Evolutionary conservation across 1,140 invertebrate genomes (phyloP), one percentile per base, ranked within the genome.

Genomic region (Drosophila pachea): DNA sequence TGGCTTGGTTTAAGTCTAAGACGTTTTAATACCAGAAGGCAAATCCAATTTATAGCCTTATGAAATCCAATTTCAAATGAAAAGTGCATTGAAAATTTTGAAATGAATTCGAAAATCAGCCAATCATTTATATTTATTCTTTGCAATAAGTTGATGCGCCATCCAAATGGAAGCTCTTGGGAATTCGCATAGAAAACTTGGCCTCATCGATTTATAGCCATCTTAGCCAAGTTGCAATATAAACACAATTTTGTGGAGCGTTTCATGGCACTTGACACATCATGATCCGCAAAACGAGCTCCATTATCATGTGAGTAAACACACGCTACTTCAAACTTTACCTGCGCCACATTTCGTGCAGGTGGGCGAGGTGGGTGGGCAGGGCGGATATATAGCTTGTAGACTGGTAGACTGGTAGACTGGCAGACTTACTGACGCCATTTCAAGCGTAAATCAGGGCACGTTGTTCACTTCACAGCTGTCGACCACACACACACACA

Each of bases 261-360:
- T 43, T 53, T 62, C 38, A 43, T 14, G 53, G 33, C 60, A 62
- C 60, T 53, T 62, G 32, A 29, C 36, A 62, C 49, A n/a, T 32
- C 49, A 63, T 63, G 49, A 63, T 29, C 38, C 49, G 3, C 11
- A 33, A 7, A 38, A 36, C 32, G 49, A 55, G 48, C 14, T 32
- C 16, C 48, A 66, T 66, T 66, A 66, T 71, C 68, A 67, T 43
- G 60, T 60, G 63, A 59, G 68, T 67, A 42, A 71, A 48, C 50
- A 72, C 43, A 72, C 42, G 60, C 22, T 60, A 12, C 55, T 66
- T 67, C 49, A 60, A 50, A 67, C 31, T 60, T 61, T 48, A 32
- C 49, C 35, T 58, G 52, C 29, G 33, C 16, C 22, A 36, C 7
- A 9, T 14, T 22, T 22, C 22, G 40, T 5, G 4, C 5, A 5